Evolutionary conservation across 2,797 vertebrate species (phyloP).

Genomic region (Pteropus rufus): DNA sequence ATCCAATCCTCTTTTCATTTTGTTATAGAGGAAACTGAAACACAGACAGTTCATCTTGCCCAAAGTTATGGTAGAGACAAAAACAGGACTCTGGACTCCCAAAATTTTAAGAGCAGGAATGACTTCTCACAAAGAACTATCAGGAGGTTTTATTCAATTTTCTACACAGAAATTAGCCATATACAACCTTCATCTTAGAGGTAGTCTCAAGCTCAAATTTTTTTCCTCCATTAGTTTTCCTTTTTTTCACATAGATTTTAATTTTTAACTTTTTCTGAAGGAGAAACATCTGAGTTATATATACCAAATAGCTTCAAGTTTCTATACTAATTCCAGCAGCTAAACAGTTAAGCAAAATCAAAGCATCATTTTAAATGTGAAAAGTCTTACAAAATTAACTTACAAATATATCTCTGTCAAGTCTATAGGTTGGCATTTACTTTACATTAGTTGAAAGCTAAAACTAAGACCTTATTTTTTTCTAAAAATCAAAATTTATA

Average conservation of each 20-base stretch:
- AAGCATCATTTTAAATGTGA: constrained; percentile 56
- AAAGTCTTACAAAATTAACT: constrained; percentile 50
- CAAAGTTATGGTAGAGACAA: background rate
- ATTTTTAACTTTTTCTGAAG: constrained; percentile 60
- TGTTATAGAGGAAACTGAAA: background rate
- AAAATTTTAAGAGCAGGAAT: background rate
- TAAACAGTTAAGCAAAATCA: background rate
- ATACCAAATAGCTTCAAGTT: constrained; percentile 13
- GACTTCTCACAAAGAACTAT: background rate
- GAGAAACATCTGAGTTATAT: constrained; percentile 57
- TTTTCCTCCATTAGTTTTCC: background rate
- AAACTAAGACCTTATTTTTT: constrained; percentile 61
- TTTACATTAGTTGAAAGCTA: constrained; percentile 75
- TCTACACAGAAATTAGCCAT: background rate
- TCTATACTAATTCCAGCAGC: background rate
- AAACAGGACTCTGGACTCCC: background rate
- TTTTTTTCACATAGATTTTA: background rate
- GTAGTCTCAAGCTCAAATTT: background rate
- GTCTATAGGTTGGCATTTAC: constrained; percentile 64
- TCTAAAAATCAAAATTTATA: constrained; percentile 69
- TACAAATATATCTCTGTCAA: constrained; percentile 64
- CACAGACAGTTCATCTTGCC: background rate
- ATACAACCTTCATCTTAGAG: background rate
- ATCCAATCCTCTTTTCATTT: background rate
- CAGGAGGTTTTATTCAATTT: background rate